Evolutionary conservation across 2,888 invertebrate genomes (phyloP).

Genomic region (Shargacucullia verbasci): DNA sequence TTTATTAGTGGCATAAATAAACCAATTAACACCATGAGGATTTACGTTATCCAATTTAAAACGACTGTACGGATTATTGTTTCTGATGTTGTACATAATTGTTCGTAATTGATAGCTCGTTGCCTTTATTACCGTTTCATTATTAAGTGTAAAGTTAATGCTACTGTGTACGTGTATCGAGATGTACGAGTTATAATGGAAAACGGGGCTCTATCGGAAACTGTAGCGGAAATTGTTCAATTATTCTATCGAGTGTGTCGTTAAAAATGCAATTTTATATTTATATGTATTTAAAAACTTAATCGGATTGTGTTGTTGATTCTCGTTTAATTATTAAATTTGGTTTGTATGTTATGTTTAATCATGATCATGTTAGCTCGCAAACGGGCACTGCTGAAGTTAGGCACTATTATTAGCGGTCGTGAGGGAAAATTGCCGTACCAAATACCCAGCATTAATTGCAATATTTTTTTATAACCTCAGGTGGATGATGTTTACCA

Average conservation of each 20-base stretch:
- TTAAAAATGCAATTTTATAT: constrained; percentile 23
- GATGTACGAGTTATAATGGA: constrained; percentile 24
- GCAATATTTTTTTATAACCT: no score
- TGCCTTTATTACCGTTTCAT: constrained; percentile 47
- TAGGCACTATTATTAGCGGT: no score
- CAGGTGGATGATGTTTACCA: no score
- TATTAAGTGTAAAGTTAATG: constrained; percentile 41
- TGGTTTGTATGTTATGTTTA: not conserved
- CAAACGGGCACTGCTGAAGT: no score
- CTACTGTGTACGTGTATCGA: constrained; percentile 14
- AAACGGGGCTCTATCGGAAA: constrained; percentile 14
- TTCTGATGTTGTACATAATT: constrained; percentile 53
- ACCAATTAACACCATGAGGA: constrained; percentile 66
- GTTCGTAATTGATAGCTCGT: constrained; percentile 47
- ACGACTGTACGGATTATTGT: constrained; percentile 58
- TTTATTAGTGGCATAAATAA: constrained; percentile 67
- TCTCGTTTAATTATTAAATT: not conserved
- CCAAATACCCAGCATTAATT: no score
- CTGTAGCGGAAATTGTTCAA: constrained; percentile 29
- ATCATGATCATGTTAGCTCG: no score
- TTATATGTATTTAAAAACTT: constrained; percentile 8
- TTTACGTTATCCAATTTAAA: constrained; percentile 65
- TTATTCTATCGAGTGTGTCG: constrained; percentile 20
- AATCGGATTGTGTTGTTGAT: not conserved
- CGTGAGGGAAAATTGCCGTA: no score